phyloP scores from a whole-genome alignment of 1,140 invertebrate genomes.

The Copidosoma floridanum region DNA sequence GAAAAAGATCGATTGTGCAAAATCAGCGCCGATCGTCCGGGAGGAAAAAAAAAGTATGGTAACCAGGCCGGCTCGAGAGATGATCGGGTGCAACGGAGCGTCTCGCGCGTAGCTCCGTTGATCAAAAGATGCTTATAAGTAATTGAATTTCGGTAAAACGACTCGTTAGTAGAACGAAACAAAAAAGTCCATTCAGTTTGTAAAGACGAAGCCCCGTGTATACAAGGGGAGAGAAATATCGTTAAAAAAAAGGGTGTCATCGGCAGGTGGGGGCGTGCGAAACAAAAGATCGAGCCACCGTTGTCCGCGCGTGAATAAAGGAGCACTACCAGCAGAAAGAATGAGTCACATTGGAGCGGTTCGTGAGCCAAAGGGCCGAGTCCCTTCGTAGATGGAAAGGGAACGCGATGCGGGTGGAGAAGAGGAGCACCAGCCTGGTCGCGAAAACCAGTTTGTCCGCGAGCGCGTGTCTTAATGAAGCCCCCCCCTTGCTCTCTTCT shows the following conservation, averaged over 20 bases:
- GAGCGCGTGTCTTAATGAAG: conserved; percentile 46
- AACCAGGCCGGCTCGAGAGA: conserved; percentile 2
- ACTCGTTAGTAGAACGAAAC: too few species aligned
- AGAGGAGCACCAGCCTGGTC: conserved; percentile 41
- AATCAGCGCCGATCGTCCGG: too few species aligned
- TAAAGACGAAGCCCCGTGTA: too few species aligned
- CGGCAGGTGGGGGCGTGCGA: too few species aligned
- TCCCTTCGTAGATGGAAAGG: conserved; percentile 24
- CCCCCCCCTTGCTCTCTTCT: conserved; percentile 6
- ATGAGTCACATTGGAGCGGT: conserved; percentile 32
- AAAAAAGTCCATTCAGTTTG: too few species aligned
- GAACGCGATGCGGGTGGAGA: conserved; percentile 29
- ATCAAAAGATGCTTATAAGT: too few species aligned
- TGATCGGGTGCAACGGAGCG: conserved; percentile 14
- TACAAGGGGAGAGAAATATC: too few species aligned
- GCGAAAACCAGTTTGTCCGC: conserved; percentile 48
- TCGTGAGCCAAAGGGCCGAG: conserved; percentile 35
- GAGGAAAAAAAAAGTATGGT: not conserved
- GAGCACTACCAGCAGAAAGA: not conserved
- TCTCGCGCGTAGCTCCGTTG: too few species aligned
- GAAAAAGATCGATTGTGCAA: too few species aligned
- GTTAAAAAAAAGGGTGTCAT: conserved; percentile 1
- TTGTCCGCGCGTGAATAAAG: too few species aligned
- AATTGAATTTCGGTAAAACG: too few species aligned
- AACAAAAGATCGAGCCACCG: not conserved